Conservation (phyloP, 2,797 vertebrate species). For the Anabacerthia variegaticeps region DNA sequence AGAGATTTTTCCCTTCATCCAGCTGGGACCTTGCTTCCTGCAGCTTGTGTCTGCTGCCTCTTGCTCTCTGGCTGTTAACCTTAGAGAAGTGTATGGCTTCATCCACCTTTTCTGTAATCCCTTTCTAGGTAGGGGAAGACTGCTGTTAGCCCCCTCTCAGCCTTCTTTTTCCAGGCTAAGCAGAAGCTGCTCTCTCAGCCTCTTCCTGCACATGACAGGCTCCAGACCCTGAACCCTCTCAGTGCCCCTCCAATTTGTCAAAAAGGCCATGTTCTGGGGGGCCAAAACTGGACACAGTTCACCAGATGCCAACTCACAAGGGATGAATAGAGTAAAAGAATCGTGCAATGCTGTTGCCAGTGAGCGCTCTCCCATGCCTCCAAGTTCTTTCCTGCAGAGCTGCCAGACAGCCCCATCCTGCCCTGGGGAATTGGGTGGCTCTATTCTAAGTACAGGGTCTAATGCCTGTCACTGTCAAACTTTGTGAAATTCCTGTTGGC, state of each 20-base stretch:
- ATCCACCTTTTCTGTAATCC: neutral
- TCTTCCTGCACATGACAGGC: neutral
- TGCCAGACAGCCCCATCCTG: neutral
- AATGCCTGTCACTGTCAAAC: neutral
- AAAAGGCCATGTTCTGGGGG: neutral
- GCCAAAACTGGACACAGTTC: neutral
- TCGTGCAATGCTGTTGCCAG: neutral
- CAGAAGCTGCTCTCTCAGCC: neutral
- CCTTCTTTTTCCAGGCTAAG: neutral
- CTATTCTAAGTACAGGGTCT: neutral
- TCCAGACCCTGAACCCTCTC: neutral
- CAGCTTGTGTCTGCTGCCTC: neutral
- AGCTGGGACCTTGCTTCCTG: neutral
- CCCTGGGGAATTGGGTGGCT: neutral
- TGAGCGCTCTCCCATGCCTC: fast-evolving
- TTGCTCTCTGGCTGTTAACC: neutral
- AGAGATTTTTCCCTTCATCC: neutral
- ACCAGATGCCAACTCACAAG: neutral
- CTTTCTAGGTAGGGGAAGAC: neutral
- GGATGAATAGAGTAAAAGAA: neutral
- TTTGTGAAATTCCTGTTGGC: neutral
- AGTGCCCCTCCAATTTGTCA: neutral
- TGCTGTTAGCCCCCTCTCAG: neutral
- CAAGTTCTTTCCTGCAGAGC: neutral
- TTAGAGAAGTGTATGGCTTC: neutral